Conservation (phyloP, 2,888 invertebrate genomes). For the Caenorhabditis sp. region DNA sequence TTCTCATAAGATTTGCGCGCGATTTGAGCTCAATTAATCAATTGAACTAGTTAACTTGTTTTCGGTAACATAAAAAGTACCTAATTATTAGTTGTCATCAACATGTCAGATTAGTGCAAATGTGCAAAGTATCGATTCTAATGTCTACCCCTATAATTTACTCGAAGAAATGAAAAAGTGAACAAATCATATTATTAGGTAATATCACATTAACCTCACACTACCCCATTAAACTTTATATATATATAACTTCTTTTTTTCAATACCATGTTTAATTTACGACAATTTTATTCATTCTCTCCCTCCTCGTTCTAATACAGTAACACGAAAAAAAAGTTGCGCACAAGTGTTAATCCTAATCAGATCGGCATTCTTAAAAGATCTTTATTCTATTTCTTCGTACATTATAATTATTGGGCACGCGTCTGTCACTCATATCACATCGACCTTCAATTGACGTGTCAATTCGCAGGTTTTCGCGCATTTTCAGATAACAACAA, state of each 20-base stretch:
- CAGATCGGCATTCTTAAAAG: background rate
- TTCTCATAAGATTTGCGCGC: too few species aligned
- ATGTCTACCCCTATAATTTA: background rate
- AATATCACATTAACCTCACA: too few species aligned
- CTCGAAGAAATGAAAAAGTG: too few species aligned
- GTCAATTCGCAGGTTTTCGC: background rate
- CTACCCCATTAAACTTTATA: too few species aligned
- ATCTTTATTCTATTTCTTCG: background rate
- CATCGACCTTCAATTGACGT: background rate
- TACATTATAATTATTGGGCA: conserved; percentile 7
- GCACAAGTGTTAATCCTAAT: background rate
- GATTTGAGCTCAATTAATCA: too few species aligned
- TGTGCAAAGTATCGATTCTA: too few species aligned
- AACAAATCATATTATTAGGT: too few species aligned
- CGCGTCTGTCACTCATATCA: conserved; percentile 17
- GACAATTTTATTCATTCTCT: background rate
- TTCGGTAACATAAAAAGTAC: too few species aligned
- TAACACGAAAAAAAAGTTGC: background rate
- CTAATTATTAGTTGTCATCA: too few species aligned
- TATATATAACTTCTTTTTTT: too few species aligned
- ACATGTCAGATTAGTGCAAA: background rate
- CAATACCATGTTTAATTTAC: background rate
- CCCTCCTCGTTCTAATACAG: background rate
- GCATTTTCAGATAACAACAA: background rate
- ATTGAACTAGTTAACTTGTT: too few species aligned